Base-by-base conservation (phyloP, 1,140 invertebrate genomes). In the Aplysia californica region DNA sequence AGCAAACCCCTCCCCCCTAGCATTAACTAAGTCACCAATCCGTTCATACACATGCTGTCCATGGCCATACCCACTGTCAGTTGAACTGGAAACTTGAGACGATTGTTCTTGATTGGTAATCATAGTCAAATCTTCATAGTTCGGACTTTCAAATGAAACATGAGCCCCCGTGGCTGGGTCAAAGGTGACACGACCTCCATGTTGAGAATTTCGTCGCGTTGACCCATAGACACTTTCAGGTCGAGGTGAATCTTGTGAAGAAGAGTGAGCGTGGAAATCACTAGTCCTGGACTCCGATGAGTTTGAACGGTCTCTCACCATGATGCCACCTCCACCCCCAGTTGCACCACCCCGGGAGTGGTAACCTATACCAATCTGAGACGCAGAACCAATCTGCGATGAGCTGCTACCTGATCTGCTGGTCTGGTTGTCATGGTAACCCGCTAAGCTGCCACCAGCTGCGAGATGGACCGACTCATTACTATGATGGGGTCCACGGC, bases 61-160 rank as follows among this genome's bases (percentile, higher is more conserved):
- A 65, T 84, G 85, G 4, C 80, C 82, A 72, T 87, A 88, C 20
- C 88, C 87, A 80, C 86, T 88, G 66, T 89, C 88, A 58, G 87
- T 85, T 10, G 86, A 88, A 76, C 88, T 88, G 10, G 88, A 87
- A 23, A 88, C 84, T 55, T 88, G 87, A 15, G 87, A 88, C 0
- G 80, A 73, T 1, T 87, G 87, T 38, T 88, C 86, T n/a, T 75
- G 79, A 41, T 75, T 75, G 3, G 70, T 10, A 23, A 82, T 86
- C 72, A 83, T 82, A 5, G 83, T 83, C 29, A 86, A 79, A 58
- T 89, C 88, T 31, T 88, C 86, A 79, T 83, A 87, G 1, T 75
- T 72, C 2, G 50, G 26, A 5, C 15, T 33, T 15, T 61, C 70
- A 44, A 73, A 39, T n/a, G 55, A 18, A 29, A n/a, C n/a, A n/a